Conservation (phyloP, 2,797 vertebrate genomes). For the Tiaroga cobitis region DNA sequence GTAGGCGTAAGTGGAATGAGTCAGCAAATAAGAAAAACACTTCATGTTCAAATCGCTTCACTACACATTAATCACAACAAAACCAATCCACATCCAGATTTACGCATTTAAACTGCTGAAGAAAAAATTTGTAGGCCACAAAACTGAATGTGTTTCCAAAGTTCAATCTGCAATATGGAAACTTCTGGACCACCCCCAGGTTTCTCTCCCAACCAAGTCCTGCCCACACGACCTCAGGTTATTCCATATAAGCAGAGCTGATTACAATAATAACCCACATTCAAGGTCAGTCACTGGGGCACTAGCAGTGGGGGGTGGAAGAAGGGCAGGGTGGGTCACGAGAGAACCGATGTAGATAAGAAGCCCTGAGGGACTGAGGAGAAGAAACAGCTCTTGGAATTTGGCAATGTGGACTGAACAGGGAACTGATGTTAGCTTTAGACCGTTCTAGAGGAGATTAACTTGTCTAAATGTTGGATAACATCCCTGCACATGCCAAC, state of each 20-base stretch:
- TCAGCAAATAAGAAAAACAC: conserved; percentile 8
- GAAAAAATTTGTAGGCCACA: neutral
- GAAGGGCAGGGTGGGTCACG: neutral
- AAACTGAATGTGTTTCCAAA: conserved; percentile 6
- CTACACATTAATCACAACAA: neutral
- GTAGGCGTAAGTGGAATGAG: conserved; percentile 19
- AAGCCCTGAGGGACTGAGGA: conserved; percentile 10
- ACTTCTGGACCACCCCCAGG: conserved; percentile 31
- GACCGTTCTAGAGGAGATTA: conserved; percentile 27
- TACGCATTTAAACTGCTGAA: neutral
- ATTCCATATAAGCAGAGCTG: conserved; percentile 74
- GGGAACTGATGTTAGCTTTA: conserved; percentile 8
- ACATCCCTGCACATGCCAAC: conserved; percentile 19
- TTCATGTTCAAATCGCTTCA: neutral
- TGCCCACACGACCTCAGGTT: conserved; percentile 68
- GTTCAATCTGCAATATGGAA: conserved; percentile 50
- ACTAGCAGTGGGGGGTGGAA: conserved; percentile 60
- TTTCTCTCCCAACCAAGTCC: conserved; percentile 42
- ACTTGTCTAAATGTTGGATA: conserved; percentile 16
- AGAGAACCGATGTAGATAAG: conserved; percentile 15
- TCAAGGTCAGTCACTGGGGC: conserved; percentile 76
- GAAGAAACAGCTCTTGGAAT: conserved; percentile 9
- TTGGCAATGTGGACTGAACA: conserved; percentile 22
- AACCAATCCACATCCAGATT: neutral
- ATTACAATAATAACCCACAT: conserved; percentile 78